Conservation (phyloP, 1,140 invertebrate genomes). For the Acyrthosiphon pisum region DNA sequence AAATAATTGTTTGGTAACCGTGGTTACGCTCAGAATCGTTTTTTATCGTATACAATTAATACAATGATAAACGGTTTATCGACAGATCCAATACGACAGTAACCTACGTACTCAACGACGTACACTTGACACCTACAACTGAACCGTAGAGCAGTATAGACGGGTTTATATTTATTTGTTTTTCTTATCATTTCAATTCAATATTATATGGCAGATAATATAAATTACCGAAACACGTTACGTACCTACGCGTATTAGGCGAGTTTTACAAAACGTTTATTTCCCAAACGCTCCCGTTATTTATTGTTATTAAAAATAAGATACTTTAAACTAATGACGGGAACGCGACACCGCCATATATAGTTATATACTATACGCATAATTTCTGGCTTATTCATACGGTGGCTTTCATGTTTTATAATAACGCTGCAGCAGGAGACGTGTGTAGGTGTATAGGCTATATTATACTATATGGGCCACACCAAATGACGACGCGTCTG, state of each 20-base stretch:
- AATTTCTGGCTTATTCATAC: neutral
- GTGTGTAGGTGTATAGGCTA: neutral
- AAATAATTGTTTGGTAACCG: neutral
- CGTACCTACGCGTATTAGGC: neutral
- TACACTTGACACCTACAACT: neutral
- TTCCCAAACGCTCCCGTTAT: neutral
- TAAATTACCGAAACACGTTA: neutral
- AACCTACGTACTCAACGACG: neutral
- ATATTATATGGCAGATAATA: neutral
- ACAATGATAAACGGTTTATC: neutral
- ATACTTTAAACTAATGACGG: neutral
- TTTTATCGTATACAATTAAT: neutral
- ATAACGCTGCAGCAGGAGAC: neutral
- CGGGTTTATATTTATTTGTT: neutral
- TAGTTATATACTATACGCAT: neutral
- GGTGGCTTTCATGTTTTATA: neutral
- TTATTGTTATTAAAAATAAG: neutral
- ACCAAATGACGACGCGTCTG: neutral
- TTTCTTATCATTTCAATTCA: neutral
- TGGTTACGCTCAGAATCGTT: neutral
- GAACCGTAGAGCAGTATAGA: neutral
- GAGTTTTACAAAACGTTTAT: neutral
- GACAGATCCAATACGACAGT: neutral
- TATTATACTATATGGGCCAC: neutral
- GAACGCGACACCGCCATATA: neutral